Conservation (phyloP, 2,113 vertebrate genomes). For the Anoplopoma fimbria region DNA sequence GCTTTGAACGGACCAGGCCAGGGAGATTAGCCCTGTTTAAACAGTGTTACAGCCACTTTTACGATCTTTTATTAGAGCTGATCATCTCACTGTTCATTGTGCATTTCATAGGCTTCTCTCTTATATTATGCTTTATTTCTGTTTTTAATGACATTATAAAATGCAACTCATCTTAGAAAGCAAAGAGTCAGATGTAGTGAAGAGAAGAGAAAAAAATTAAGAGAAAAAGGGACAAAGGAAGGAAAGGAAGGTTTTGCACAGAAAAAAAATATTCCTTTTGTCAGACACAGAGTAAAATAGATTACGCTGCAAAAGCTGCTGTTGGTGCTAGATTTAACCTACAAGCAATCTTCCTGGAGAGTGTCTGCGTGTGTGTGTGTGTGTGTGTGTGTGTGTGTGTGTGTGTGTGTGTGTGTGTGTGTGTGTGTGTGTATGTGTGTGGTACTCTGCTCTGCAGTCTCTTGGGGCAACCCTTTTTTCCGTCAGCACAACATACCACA, state of each 20-base stretch:
- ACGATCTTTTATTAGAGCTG: background rate
- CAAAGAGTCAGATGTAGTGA: background rate
- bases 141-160: conserved; percentile 16
- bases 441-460: conserved; percentile 44
- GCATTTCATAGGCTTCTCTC: background rate
- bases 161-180: background rate
- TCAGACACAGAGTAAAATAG: conserved; percentile 58
- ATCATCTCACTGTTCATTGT: background rate
- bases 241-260: background rate
- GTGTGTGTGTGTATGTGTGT: conserved; percentile 7
- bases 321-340: conserved; percentile 55
- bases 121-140: background rate
- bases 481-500: conserved; percentile 46
- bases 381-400: conserved; percentile 15
- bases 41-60: background rate
- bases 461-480: conserved; percentile 53
- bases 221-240: conserved; percentile 16
- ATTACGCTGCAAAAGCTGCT: conserved; percentile 48
- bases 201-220: background rate
- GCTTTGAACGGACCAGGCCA: background rate
- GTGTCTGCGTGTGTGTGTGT: conserved; percentile 25
- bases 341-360: conserved; percentile 55
- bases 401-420: conserved; percentile 28
- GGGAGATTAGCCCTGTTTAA: background rate
- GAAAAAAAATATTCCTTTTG: conserved; percentile 35